Conservation (phyloP, 2,888 invertebrate species). For the Oscheius sp. region DNA sequence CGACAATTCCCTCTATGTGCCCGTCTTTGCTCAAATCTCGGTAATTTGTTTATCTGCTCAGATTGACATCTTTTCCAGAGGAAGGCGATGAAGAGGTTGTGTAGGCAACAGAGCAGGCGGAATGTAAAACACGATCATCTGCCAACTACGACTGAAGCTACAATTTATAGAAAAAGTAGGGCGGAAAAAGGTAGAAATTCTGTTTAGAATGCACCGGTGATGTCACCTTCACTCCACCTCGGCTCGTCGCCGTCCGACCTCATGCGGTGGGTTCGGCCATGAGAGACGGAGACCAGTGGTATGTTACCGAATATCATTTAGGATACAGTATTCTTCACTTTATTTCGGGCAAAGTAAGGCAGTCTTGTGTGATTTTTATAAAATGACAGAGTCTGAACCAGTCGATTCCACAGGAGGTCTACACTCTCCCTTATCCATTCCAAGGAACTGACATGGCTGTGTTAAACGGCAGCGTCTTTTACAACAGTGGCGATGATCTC, state of each 20-base stretch:
- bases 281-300: conserved; percentile 48
- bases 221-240: conserved; percentile 37
- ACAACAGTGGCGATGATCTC: conserved; percentile 39
- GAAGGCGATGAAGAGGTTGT: conserved; percentile 29
- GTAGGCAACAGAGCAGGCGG: conserved; percentile 27
- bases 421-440: conserved; percentile 50
- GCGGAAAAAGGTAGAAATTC: too few species aligned
- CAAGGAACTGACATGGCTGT: conserved; percentile 52
- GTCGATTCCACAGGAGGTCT: conserved; percentile 41
- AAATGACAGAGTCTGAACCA: conserved; percentile 38
- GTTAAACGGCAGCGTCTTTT: conserved; percentile 46
- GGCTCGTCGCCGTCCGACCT: conserved; percentile 40
- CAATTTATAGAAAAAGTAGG: conserved; percentile 22
- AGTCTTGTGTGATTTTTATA: background rate
- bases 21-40: conserved; percentile 36
- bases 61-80: background rate
- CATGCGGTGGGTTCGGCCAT: conserved; percentile 43
- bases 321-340: conserved; percentile 55
- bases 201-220: conserved; percentile 43
- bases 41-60: background rate
- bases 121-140: conserved; percentile 5
- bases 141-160: background rate
- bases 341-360: conserved; percentile 28
- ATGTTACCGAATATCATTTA: conserved; percentile 50
- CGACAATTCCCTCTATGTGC: conserved; percentile 32